Evolutionary conservation across 92 coral and sea anemone species (phyloP).

Genomic region (Phenganax subtilis): DNA sequence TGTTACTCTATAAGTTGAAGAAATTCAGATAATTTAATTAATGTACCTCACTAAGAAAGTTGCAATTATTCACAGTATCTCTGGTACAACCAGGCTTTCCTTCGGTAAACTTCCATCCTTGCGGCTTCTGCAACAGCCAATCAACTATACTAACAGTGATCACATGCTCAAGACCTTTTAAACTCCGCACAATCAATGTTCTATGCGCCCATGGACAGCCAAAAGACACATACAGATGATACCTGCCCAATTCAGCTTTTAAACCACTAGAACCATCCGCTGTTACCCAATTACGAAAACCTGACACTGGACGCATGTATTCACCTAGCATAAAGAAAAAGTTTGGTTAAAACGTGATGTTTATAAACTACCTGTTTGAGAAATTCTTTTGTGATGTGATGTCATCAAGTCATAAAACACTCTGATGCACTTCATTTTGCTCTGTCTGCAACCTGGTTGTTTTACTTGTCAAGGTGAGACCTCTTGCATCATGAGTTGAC

Average conservation of each 20-base stretch:
- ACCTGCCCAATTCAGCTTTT: constrained; percentile 66
- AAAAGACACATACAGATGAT: constrained; percentile 73
- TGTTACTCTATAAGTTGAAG: not conserved
- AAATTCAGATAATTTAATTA: not conserved
- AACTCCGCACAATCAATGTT: constrained; percentile 56
- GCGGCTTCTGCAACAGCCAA: constrained; percentile 47
- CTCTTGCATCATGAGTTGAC: too few species aligned
- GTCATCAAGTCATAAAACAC: too few species aligned
- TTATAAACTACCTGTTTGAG: too few species aligned
- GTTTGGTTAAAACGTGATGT: too few species aligned
- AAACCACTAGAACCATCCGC: constrained; percentile 82
- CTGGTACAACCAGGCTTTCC: constrained; percentile 62
- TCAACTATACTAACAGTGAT: constrained; percentile 65
- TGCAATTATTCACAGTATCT: constrained; percentile 74
- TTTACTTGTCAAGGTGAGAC: too few species aligned
- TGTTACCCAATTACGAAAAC: constrained; percentile 63
- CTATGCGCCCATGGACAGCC: constrained; percentile 88
- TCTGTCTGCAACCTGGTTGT: too few species aligned
- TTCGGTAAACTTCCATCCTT: constrained; percentile 62
- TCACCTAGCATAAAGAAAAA: constrained; percentile 36
- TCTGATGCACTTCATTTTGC: too few species aligned
- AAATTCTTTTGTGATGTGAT: too few species aligned
- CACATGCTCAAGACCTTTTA: constrained; percentile 74
- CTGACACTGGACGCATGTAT: constrained; percentile 51
- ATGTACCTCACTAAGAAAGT: constrained; percentile 54